Base-by-base conservation (phyloP, 2,888 invertebrate species). In the Pyrocoelia pectoralis region DNA sequence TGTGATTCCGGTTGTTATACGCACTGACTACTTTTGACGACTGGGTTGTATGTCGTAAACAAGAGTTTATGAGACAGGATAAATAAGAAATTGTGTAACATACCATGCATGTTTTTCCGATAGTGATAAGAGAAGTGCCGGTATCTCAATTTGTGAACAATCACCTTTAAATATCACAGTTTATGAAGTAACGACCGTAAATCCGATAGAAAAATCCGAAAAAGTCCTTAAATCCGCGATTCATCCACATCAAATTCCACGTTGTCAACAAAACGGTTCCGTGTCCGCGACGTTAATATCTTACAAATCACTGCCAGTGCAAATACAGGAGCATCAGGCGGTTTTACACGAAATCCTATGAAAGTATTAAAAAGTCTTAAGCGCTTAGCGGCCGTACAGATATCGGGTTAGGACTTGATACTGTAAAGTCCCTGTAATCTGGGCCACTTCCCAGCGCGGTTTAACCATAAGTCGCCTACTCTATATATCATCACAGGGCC, bases 361-460 rank as follows among this genome's bases (percentile, higher is more conserved):
- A 86, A 87, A 87, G 88, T 88, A 88, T 88, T 88, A 87, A 87
- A 83, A 88, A 87, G 87, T 87, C 87, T 88, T 88, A 88, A 87
- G 86, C 85, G 87, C 87, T 88, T 88, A 87, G 84, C 74, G 72
- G 70, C 70, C 83, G 84, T 83, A 85, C 83, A 83, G 85, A 85
- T 85, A 85, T 84, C 86, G 86, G 86, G 85, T 85, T 79, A 79
- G 78, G 77, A 79, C 78, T 81, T 80, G 81, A 81, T 80, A 74
- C 81, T 78, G 80, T 79, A 81, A 81, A 81, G 81, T 81, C 81
- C 77, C 86, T 86, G 86, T 88, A 88, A 88, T 88, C 88, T 88
- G 86, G 87, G 85, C 87, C 88, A 88, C 88, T 88, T 87, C 87
- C 88, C 88, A 87, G 83, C 87, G 86, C 87, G 88, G 87, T 88